Evolutionary conservation across 2,113 vertebrate genomes (phyloP).

Genomic region (Struthidea cinerea): DNA sequence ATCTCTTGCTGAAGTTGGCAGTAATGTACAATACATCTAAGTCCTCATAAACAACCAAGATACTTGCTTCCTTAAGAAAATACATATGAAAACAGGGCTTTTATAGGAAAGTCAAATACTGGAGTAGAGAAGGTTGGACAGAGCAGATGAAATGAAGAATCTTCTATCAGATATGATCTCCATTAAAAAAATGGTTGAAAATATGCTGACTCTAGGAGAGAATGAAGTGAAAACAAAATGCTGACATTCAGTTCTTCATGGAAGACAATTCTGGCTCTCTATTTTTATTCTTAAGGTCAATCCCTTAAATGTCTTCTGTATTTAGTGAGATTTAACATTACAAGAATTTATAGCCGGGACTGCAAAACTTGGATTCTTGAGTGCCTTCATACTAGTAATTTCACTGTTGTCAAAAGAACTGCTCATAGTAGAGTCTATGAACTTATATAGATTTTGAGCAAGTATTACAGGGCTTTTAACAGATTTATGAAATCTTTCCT

Average conservation of each 20-base stretch:
- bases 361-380: neutral
- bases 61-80: neutral
- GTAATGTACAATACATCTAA: neutral
- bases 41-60: neutral
- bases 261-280: neutral
- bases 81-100: neutral
- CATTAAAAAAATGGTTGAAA: neutral
- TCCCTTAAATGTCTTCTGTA: neutral
- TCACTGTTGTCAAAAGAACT: neutral
- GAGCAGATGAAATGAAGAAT: neutral
- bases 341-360: neutral
- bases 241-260: neutral
- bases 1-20: neutral
- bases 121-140: neutral
- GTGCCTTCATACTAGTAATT: neutral
- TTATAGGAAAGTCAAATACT: neutral
- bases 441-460: neutral
- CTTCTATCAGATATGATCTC: neutral
- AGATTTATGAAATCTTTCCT: neutral
- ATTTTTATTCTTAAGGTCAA: constrained; percentile 15
- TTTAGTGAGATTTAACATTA: constrained; percentile 1
- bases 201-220: neutral
- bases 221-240: constrained; percentile 20
- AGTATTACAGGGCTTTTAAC: neutral
- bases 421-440: neutral